A percentile compares a stretch with the other conserved stretches of the same genome.
Evolutionary conservation across 2,888 invertebrate species (phyloP).

Genomic region (Nemurella pictetii): DNA sequence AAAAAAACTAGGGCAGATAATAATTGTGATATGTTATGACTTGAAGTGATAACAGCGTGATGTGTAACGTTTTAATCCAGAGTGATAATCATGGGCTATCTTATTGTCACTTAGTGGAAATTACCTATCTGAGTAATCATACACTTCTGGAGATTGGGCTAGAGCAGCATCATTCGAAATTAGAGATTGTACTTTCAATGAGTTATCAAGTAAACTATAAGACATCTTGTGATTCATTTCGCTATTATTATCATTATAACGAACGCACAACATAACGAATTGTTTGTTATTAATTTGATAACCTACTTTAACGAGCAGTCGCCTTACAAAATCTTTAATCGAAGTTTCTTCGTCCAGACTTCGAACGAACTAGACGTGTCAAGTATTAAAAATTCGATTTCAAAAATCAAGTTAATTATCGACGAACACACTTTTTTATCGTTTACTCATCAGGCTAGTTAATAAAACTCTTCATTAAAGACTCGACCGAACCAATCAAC

Average conservation of each 20-base stretch:
- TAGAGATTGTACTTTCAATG: neutral
- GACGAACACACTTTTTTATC: neutral
- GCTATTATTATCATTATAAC: neutral
- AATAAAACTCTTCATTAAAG: neutral
- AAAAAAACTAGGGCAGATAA: neutral
- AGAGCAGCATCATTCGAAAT: neutral
- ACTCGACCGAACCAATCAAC: neutral
- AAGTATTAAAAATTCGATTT: conserved; percentile 3
- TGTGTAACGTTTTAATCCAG: neutral
- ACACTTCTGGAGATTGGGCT: neutral
- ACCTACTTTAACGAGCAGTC: neutral
- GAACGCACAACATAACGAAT: neutral
- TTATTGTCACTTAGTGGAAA: neutral
- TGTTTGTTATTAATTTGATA: neutral
- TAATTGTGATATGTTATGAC: neutral
- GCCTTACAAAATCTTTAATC: neutral
- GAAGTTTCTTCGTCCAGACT: neutral
- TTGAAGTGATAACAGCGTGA: neutral
- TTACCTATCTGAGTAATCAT: neutral
- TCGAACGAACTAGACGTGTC: neutral
- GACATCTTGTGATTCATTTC: neutral
- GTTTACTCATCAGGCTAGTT: neutral
- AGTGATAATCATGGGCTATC: too few relatives aligned
- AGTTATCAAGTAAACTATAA: neutral
- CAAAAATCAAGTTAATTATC: neutral